Percentiles rank a stretch among this genome's conserved stretches.
phyloP scores from a whole-genome alignment of 2,888 invertebrate species.

The Congeria kusceri region DNA sequence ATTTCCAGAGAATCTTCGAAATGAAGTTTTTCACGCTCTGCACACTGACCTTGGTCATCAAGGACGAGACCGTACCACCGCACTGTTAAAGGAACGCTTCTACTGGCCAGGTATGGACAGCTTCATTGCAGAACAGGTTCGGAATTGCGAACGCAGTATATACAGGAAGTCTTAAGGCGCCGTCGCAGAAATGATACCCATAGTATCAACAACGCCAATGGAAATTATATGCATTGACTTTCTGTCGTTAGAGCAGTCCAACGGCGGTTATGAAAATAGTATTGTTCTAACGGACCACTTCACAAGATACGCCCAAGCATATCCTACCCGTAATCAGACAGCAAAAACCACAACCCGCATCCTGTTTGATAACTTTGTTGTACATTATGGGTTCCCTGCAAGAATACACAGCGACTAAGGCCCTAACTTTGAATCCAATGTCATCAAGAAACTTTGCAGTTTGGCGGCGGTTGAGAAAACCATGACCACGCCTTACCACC shows the following conservation, averaged over 20 bases:
- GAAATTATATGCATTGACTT: not conserved
- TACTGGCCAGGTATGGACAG: not conserved
- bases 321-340: no score
- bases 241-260: no score
- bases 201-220: not conserved
- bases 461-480: no score
- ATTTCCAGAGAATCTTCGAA: not conserved
- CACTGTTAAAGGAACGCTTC: constrained; percentile 1
- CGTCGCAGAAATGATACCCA: not conserved
- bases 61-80: constrained; percentile 1
- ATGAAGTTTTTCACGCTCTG: not conserved
- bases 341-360: no score
- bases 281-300: no score
- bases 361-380: no score
- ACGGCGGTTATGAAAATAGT: no score
- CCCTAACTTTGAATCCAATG: no score
- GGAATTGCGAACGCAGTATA: constrained; percentile 2
- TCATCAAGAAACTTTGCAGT: no score
- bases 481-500: not conserved
- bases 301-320: no score
- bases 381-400: no score
- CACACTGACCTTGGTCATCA: constrained; percentile 4
- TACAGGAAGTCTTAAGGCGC: not conserved
- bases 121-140: not conserved
- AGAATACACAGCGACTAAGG: no score